Percentiles rank a stretch among this genome's conserved stretches.
phyloP scores from a whole-genome alignment of 2,888 invertebrate genomes.

The Nymphalis polychloros region DNA sequence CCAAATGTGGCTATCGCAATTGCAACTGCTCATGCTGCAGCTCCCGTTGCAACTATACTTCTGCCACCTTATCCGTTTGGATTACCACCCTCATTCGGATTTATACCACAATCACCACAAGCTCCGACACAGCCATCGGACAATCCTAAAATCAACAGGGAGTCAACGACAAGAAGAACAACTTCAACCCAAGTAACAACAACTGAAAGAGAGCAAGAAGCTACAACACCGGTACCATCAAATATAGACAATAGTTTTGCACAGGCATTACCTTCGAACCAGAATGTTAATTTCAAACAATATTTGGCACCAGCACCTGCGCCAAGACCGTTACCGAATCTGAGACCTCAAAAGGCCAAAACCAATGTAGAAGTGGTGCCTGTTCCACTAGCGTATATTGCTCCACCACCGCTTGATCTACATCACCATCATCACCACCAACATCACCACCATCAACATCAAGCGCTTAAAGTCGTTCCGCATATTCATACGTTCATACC shows the following conservation, averaged over 20 bases:
- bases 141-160: constrained; percentile 55
- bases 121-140: constrained; percentile 50
- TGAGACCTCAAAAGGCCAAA: constrained; percentile 58
- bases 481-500: constrained; percentile 66
- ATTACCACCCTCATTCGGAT: constrained; percentile 61
- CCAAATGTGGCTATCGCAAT: constrained; percentile 72
- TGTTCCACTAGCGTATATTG: constrained; percentile 70
- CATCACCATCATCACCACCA: constrained; percentile 51
- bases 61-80: constrained; percentile 74
- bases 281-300: constrained; percentile 61
- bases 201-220: constrained; percentile 54
- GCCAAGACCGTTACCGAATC: constrained; percentile 34
- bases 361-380: constrained; percentile 71
- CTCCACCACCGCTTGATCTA: constrained; percentile 61
- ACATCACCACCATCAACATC: constrained; percentile 39
- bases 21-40: constrained; percentile 72
- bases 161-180: constrained; percentile 50
- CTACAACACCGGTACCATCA: constrained; percentile 60
- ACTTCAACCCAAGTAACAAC: constrained; percentile 47
- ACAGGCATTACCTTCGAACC: constrained; percentile 65
- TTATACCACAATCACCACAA: constrained; percentile 56
- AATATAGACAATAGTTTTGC: constrained; percentile 64
- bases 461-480: constrained; percentile 40
- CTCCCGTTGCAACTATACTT: constrained; percentile 71
- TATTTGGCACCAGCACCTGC: constrained; percentile 51